Conservation (phyloP, 2,797 vertebrate species). For the Sylvia borin region DNA sequence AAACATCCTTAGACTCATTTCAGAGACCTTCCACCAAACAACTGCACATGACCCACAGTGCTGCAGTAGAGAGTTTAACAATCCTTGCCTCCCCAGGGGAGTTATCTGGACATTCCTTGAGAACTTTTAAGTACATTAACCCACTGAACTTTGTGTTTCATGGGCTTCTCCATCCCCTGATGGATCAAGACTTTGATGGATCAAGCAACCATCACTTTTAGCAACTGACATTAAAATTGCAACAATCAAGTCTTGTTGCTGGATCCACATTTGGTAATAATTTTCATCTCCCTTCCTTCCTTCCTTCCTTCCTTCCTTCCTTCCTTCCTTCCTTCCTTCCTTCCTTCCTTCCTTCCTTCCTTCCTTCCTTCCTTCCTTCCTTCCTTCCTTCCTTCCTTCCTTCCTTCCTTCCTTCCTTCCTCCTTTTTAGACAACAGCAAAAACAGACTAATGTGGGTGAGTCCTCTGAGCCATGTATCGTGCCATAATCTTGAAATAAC, state of each 20-base stretch:
- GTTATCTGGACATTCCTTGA: neutral
- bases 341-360: neutral
- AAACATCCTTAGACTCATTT: neutral
- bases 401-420: no score
- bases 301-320: no score
- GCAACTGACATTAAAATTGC: neutral
- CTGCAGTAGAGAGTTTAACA: neutral
- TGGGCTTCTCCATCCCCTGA: neutral
- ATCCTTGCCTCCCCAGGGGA: no score
- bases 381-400: no score
- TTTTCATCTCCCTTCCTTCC: neutral
- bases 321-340: neutral
- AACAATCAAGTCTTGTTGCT: rapidly evolving
- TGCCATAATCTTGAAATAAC: neutral
- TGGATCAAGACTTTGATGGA: neutral
- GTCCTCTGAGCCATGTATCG: neutral
- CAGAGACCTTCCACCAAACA: neutral
- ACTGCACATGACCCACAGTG: no score
- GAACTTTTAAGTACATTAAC: no score
- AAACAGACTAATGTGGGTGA: neutral
- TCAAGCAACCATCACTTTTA: neutral
- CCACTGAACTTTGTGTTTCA: neutral
- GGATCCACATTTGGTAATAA: neutral
- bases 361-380: no score
- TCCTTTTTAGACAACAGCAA: neutral